phyloP scores from a whole-genome alignment of 2,113 vertebrate genomes.

The Phocoena phocoena region DNA sequence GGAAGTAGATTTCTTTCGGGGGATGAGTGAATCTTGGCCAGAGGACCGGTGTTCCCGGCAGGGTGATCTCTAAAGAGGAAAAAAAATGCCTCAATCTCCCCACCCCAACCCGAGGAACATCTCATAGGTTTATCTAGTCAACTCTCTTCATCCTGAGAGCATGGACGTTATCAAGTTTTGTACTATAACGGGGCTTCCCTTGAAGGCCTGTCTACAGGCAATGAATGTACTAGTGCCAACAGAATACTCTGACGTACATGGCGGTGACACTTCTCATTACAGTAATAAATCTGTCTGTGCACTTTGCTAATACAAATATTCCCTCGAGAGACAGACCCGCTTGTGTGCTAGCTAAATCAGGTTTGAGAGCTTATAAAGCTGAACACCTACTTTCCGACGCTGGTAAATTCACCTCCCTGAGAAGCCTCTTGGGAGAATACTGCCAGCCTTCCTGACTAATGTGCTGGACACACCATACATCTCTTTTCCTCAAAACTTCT shows the following conservation, averaged over 20 bases:
- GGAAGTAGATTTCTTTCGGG: not conserved
- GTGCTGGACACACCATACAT: accelerated
- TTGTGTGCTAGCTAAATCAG: not conserved
- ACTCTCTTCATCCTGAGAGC: not conserved
- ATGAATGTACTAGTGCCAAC: not conserved
- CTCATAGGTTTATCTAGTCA: not conserved
- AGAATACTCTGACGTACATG: not conserved
- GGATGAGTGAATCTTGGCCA: not conserved
- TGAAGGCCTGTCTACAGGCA: not conserved
- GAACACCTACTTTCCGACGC: not conserved
- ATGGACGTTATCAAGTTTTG: not conserved
- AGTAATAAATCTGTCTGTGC: not conserved
- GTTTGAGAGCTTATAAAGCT: not conserved
- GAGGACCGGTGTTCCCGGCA: no score
- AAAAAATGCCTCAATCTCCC: not conserved
- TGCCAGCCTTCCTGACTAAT: not conserved
- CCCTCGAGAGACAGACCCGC: not conserved
- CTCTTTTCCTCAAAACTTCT: not conserved
- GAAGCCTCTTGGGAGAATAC: not conserved
- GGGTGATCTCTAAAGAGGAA: not conserved
- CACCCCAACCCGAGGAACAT: not conserved
- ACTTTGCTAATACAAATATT: not conserved
- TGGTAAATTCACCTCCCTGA: not conserved
- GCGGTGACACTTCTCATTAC: not conserved
- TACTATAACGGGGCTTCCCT: not conserved